These are phyloP conservation scores for Gnathonemus longibarbis DNA, from an alignment of 2,113 vertebrate genomes.

Conservation along the genomic window DNA sequence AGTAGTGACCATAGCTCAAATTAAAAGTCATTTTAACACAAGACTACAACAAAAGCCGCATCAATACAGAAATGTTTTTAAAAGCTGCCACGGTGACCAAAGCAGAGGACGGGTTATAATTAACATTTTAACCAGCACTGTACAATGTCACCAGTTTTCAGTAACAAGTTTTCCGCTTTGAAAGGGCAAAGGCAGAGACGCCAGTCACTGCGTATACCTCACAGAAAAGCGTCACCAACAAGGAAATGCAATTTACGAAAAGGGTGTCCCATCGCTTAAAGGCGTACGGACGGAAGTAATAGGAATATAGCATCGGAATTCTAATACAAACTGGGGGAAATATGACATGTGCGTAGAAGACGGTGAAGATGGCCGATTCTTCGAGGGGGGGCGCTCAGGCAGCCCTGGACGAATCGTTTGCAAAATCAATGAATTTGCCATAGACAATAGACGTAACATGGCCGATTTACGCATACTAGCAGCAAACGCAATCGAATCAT, in stretches of 20 bases:
- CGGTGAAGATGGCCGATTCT: not conserved
- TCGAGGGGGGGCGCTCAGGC: not conserved
- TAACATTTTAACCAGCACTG: not conserved
- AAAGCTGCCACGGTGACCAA: not conserved
- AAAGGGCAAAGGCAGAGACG: not conserved
- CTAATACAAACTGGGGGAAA: not conserved
- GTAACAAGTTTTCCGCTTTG: not conserved
- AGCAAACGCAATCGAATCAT: not conserved
- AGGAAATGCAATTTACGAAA: not conserved
- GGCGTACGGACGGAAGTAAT: not conserved
- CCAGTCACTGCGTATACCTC: not conserved
- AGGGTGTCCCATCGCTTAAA: not conserved
- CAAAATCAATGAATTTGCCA: not conserved
- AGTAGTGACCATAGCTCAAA: not conserved
- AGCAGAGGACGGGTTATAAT: not conserved
- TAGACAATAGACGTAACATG: not conserved
- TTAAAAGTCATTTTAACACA: not conserved
- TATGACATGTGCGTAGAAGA: not conserved
- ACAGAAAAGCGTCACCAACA: not conserved
- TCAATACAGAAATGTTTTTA: not conserved
- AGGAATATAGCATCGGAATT: not conserved
- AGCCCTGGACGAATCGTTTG: not conserved
- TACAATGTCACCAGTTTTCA: not conserved
- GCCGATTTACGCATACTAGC: not conserved
- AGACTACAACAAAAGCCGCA: not conserved